These are phyloP conservation scores for Xiphophorus maculatus DNA, from an alignment of 2,113 vertebrate genomes.

Conservation along the genomic window DNA sequence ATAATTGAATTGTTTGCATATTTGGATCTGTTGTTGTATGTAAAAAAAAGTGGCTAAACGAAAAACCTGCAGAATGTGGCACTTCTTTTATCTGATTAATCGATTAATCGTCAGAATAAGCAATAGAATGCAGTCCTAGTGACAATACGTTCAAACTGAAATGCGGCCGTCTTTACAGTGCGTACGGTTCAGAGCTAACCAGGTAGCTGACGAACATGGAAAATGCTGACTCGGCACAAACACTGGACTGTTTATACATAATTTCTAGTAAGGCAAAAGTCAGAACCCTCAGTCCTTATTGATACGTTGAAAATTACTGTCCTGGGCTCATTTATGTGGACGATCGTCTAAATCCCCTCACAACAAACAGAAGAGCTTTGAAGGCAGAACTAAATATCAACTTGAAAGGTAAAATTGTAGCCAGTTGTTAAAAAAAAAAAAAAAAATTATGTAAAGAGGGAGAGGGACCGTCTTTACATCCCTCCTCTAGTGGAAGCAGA, in stretches of 20 bases:
- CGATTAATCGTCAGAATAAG: no score
- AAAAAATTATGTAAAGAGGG: no score
- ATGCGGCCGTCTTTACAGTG: not conserved
- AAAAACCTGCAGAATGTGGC: no score
- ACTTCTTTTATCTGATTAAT: no score
- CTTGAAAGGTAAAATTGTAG: not conserved
- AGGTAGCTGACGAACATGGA: conserved; percentile 5
- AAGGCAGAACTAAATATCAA: not conserved
- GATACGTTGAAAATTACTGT: not conserved
- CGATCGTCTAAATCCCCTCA: not conserved
- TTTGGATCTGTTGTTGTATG: no score
- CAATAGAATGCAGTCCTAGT: no score
- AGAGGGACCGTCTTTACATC: no score
- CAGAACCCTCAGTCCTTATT: conserved; percentile 14
- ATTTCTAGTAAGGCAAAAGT: not conserved
- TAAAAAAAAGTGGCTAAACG: no score
- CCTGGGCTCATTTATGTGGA: not conserved
- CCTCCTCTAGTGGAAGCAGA: no score
- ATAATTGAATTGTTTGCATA: no score
- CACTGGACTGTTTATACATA: conserved; percentile 27
- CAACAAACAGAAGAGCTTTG: not conserved
- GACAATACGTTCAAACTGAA: not conserved
- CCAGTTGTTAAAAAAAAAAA: no score
- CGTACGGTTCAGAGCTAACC: not conserved
- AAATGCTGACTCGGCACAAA: conserved; percentile 36